These are phyloP conservation scores for Sciurus carolinensis DNA, from an alignment of 2,797 vertebrate species.

Conservation along the genomic window DNA sequence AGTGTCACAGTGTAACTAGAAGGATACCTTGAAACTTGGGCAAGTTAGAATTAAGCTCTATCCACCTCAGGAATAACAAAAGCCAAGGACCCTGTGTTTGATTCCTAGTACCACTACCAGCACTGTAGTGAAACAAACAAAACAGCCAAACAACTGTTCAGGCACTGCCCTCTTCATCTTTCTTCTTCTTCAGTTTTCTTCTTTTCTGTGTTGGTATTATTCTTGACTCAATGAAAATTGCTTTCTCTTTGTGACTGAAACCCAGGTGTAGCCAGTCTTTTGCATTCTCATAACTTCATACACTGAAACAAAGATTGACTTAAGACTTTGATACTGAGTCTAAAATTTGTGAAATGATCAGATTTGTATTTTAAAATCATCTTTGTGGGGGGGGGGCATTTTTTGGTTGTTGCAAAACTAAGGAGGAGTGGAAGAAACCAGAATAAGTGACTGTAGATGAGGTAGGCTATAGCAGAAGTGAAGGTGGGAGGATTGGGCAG, in stretches of 20 bases:
- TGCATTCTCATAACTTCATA: background rate
- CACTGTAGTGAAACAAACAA: background rate
- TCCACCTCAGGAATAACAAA: background rate
- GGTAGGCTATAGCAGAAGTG: background rate
- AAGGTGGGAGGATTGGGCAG: background rate
- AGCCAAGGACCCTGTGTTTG: background rate
- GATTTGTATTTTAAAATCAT: slow-evolving; percentile 43
- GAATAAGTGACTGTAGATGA: background rate
- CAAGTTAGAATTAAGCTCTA: background rate
- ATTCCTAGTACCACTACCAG: background rate
- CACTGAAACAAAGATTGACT: background rate
- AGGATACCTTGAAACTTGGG: slow-evolving; percentile 1
- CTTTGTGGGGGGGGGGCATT: background rate
- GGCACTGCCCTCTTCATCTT: background rate
- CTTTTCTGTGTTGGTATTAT: background rate
- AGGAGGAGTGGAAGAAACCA: background rate
- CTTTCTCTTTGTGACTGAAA: background rate
- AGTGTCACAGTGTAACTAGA: background rate
- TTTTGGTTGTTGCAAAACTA: background rate
- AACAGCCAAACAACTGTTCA: too few species aligned
- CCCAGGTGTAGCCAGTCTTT: background rate
- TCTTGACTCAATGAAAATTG: background rate
- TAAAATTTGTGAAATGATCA: background rate
- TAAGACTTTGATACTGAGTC: slow-evolving; percentile 28
- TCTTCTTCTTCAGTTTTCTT: background rate